phyloP scores from a whole-genome alignment of 1,140 invertebrate genomes.

The Melipona quadrifasciata region DNA sequence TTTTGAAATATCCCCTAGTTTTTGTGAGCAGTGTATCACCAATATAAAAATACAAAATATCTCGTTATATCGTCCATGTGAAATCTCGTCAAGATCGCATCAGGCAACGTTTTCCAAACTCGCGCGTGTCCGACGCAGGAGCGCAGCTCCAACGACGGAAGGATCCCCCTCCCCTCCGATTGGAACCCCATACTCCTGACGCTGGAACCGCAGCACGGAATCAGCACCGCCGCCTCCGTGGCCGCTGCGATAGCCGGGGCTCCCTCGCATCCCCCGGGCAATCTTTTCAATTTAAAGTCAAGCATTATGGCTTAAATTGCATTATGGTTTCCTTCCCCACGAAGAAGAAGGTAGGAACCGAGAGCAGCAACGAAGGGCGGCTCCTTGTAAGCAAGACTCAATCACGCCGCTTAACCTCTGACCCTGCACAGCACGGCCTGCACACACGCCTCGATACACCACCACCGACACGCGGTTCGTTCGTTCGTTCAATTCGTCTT shows the following conservation, averaged over 20 bases:
- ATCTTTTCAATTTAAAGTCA: constrained; percentile 83
- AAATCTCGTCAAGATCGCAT: background rate
- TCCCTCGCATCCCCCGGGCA: constrained; percentile 80
- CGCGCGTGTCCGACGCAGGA: background rate
- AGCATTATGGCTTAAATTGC: constrained; percentile 82
- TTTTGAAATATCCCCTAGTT: too few species aligned
- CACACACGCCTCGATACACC: constrained; percentile 41
- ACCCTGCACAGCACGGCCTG: constrained; percentile 70
- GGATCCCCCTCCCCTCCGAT: background rate
- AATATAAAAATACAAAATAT: too few species aligned
- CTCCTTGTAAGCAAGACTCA: constrained; percentile 81
- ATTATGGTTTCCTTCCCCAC: constrained; percentile 79
- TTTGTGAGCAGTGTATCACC: too few species aligned
- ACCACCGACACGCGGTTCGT: constrained; percentile 1
- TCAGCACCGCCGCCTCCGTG: constrained; percentile 28
- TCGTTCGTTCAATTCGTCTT: constrained; percentile 1
- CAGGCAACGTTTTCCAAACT: constrained; percentile 9
- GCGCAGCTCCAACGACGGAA: constrained; percentile 11
- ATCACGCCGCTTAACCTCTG: constrained; percentile 82
- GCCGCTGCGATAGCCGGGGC: constrained; percentile 59
- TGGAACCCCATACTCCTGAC: background rate
- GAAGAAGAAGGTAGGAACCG: constrained; percentile 72
- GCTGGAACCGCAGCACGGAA: constrained; percentile 22
- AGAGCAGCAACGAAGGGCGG: constrained; percentile 76
- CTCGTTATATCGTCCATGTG: background rate